Base-by-base conservation (phyloP, 2,113 vertebrate genomes). In the Marcusenius ussheri region DNA sequence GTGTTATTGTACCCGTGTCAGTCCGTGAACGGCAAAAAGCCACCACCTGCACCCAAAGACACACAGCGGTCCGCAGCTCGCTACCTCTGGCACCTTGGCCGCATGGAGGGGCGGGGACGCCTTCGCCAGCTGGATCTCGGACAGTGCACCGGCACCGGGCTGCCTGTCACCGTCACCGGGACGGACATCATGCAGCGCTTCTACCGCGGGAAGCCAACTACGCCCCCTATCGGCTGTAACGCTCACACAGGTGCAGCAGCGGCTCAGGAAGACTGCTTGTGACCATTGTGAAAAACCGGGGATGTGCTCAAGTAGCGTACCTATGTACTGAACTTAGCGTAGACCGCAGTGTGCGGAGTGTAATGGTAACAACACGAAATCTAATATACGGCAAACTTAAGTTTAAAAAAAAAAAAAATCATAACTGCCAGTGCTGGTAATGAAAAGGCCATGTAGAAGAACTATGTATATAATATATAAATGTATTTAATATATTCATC, bases 401-500 rank as follows among this genome's bases (percentile, higher is more conserved):
- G 35, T 42, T 84, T 1, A 24, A n/a, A 39, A 39, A 42, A 42
- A 42, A 42, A 84, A n/a, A 17, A 19, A n/a, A 11, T 9, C 39
- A 21, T 83, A 47, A 80, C 83, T 84, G 83, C 83, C 83, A 19
- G 83, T 86, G 49, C 3, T 51, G 85, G 27, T 87, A 87, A 35
- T 35, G 50, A 87, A 53, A 86, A 50, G 45, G 46, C 24, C 50
- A 47, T 19, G 47, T 53, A 87, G 9, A 31, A 47, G 49, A 56
- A 87, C 50, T 87, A 47, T 87, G 50, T 47, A 87, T 39, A 87
- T 87, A 31, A 49, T 47, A 83, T 80, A 80, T 83, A 24, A 89
- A 89, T 46, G 88, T 66, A 50, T n/a, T 74, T 47, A 80, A 70
- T 74, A 89, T 80, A 51, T 77, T 89, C 45, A 77, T 77, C 45